Evolutionary conservation across 2,888 invertebrate species (phyloP).

Genomic region (Seira sanloemensis): DNA sequence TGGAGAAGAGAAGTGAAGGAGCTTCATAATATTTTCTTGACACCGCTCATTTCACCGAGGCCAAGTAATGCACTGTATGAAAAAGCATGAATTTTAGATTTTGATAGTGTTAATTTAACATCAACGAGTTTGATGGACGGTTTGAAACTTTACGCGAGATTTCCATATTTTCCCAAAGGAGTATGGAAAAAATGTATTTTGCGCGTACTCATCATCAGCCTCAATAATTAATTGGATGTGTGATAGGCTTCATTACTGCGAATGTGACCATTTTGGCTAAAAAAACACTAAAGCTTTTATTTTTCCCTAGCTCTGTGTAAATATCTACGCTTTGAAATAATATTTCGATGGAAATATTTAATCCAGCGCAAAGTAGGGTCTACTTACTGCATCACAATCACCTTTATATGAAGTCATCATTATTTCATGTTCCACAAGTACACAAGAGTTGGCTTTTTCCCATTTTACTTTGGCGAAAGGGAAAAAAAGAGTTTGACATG

Average conservation of each 20-base stretch:
- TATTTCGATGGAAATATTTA: neutral
- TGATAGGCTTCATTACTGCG: neutral
- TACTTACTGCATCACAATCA: neutral
- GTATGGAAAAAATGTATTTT: slow-evolving; percentile 33
- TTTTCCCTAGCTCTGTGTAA: neutral
- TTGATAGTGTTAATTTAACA: too few relatives aligned
- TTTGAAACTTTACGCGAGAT: slow-evolving; percentile 51
- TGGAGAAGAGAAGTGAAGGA: slow-evolving; percentile 16
- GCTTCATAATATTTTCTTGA: neutral
- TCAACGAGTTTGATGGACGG: slow-evolving; percentile 56
- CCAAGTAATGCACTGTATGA: neutral
- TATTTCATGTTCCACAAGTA: too few relatives aligned
- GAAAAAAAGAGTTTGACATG: neutral
- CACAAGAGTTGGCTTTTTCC: too few relatives aligned
- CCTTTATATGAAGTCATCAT: too few relatives aligned
- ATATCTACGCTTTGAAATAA: neutral
- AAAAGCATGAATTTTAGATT: neutral
- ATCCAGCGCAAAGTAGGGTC: neutral
- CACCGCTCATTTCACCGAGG: neutral
- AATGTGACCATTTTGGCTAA: too few relatives aligned
- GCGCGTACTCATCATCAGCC: slow-evolving; percentile 32
- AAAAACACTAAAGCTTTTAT: neutral
- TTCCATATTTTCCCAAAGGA: slow-evolving; percentile 14
- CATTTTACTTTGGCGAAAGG: too few relatives aligned
- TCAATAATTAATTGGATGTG: slow-evolving; percentile 59